These are phyloP conservation scores for Polymixis flavicincta DNA, from an alignment of 2,888 invertebrate genomes.

Conservation along the genomic window DNA sequence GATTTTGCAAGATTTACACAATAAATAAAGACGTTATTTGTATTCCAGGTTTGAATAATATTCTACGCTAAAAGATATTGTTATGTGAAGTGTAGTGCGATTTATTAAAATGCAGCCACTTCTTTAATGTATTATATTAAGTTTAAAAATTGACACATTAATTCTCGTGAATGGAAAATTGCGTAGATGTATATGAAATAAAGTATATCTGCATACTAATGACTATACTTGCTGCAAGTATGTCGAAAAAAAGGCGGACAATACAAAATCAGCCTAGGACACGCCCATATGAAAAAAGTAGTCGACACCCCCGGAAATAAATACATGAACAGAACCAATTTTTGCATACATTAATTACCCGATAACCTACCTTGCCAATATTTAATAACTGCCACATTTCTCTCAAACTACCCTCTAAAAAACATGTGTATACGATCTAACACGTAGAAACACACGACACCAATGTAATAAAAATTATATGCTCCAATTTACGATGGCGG, in stretches of 20 bases:
- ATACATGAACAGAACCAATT: constrained; percentile 47
- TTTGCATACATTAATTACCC: constrained; percentile 53
- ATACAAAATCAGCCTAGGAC: constrained; percentile 50
- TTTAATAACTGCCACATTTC: constrained; percentile 37
- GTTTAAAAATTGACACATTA: background rate
- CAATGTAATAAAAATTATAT: constrained; percentile 90
- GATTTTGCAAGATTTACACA: background rate
- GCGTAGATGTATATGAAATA: constrained; percentile 17
- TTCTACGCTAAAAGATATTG: background rate
- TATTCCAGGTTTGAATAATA: background rate
- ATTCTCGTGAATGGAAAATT: constrained; percentile 5
- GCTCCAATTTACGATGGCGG: constrained; percentile 89
- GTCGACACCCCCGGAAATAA: constrained; percentile 55
- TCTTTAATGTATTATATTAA: background rate
- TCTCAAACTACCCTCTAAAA: constrained; percentile 54
- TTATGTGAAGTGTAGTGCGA: background rate
- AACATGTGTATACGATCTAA: constrained; percentile 70
- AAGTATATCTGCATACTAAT: constrained; percentile 34
- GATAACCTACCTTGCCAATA: constrained; percentile 30
- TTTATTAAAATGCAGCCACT: background rate
- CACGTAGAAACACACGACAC: constrained; percentile 84
- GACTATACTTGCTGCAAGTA: constrained; percentile 49
- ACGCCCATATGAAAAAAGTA: constrained; percentile 60
- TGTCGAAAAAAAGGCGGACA: constrained; percentile 48
- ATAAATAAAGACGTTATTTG: background rate